Evolutionary conservation across 2,888 invertebrate genomes (phyloP).

Genomic region (Eupithecia abbreviata): DNA sequence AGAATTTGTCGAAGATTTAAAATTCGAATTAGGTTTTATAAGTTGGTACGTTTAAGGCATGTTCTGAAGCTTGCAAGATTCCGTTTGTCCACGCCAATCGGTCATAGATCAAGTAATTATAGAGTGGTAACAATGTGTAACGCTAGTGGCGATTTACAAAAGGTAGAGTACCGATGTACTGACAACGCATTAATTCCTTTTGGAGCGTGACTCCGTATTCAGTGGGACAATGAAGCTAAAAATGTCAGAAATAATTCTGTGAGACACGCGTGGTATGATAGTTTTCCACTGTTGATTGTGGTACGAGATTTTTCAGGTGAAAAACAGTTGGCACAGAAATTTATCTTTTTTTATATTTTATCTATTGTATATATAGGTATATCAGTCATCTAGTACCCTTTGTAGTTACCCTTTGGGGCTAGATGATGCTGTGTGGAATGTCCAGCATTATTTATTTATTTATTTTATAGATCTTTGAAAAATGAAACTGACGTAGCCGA

Average conservation of each 20-base stretch:
- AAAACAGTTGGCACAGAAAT: background rate
- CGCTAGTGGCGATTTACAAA: constrained; percentile 38
- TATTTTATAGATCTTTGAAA: background rate
- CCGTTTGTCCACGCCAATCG: constrained; percentile 21
- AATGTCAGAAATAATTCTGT: constrained; percentile 82
- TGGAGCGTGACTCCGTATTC: constrained; percentile 81
- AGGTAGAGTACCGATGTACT: constrained; percentile 52
- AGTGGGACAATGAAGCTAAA: constrained; percentile 80
- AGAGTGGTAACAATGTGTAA: constrained; percentile 39
- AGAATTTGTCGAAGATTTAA: background rate
- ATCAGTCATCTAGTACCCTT: too few relatives aligned
- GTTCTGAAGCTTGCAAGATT: constrained; percentile 8
- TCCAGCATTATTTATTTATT: too few relatives aligned
- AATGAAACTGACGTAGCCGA: background rate
- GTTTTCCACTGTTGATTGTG: constrained; percentile 56
- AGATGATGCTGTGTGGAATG: too few relatives aligned
- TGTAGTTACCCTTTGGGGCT: too few relatives aligned
- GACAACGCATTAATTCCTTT: constrained; percentile 78
- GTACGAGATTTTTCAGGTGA: constrained; percentile 39
- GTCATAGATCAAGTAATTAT: constrained; percentile 38
- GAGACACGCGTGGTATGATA: constrained; percentile 69
- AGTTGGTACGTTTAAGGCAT: background rate
- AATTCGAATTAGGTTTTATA: background rate
- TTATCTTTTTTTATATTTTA: too few relatives aligned
- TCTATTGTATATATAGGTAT: too few relatives aligned